Evolutionary conservation across 2,113 vertebrate genomes (phyloP).

Genomic region (Sebastes schlegelii): DNA sequence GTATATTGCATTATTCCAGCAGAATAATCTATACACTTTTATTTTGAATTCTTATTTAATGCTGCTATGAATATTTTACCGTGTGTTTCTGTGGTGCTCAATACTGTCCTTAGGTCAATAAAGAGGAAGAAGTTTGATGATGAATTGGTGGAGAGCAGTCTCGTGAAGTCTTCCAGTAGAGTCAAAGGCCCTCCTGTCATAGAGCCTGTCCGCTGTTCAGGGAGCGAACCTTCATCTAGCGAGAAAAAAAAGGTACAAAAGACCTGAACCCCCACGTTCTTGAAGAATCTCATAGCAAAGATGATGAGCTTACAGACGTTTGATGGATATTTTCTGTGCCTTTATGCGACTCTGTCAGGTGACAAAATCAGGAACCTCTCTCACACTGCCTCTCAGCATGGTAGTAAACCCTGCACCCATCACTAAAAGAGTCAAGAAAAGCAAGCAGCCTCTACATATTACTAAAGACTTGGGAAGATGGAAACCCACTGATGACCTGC

Average conservation of each 20-base stretch:
- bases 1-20: not conserved
- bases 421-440: constrained; percentile 95
- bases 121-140: constrained; percentile 98
- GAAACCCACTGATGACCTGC: constrained; percentile 94
- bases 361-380: constrained; percentile 87
- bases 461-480: constrained; percentile 96
- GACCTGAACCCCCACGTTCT: not conserved
- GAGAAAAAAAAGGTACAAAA: constrained; percentile 93
- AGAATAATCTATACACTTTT: not conserved
- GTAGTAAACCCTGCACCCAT: constrained; percentile 86
- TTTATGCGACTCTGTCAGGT: constrained; percentile 77
- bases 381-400: constrained; percentile 87
- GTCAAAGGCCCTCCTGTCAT: constrained; percentile 90
- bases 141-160: constrained; percentile 96
- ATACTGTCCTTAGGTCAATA: constrained; percentile 87
- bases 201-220: constrained; percentile 91
- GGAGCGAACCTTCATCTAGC: constrained; percentile 86
- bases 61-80: not conserved
- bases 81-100: not conserved
- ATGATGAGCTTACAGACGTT: not conserved
- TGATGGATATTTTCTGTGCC: not conserved
- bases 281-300: not conserved
- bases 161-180: constrained; percentile 94
- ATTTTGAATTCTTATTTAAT: not conserved
- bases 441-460: constrained; percentile 93